Base-by-base conservation (phyloP, 2,797 vertebrate genomes). In the Oreonectes daqikongensis region DNA sequence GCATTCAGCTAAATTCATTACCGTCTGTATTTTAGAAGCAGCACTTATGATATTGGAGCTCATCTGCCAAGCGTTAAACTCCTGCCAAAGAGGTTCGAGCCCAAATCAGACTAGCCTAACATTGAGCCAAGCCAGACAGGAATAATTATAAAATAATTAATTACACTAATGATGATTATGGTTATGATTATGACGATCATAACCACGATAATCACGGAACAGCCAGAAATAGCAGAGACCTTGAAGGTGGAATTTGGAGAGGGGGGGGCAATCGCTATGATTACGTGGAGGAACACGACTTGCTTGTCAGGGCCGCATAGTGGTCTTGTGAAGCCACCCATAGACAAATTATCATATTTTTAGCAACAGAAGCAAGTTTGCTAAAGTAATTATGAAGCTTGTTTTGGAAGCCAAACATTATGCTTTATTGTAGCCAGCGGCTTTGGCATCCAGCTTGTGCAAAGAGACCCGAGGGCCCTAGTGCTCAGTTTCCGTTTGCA, bases 111-210 rank as follows among this genome's bases (percentile, higher is more conserved):
- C 40, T 30, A 22, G 18, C 14, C n/a, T 32, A 24, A 22, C 38
- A 35, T 18, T 12, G 40, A 75, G 52, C 53, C 40, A 68, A 53
- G 28, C 12, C 20, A 68, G 40, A 40, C 53, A 68, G 65, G 11
- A 26, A 68, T 50, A 22, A 66, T 75, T 22, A 30, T 44, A 15
- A 57, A 75, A 44, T 55, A 44, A 66, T 44, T 57, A 30, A 57
- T 66, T 66, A 35, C 35, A 22, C 72, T 22, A 75, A 75, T 57
- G 26, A 57, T 32, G 50, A 57, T 57, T 66, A 32, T 44, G n/a
- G 18, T 70, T 70, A 74, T 48, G 57, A 50, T 35, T 32, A 60
- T 44, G 40, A 68, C 22, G 57, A 40, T 35, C 30, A 50, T 44
- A 59, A 61, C 22, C 12, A 40, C 59, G 20, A 79, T 61, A 63